Base-by-base conservation (phyloP, 2,113 vertebrate genomes). In the Eurypyga helias region DNA sequence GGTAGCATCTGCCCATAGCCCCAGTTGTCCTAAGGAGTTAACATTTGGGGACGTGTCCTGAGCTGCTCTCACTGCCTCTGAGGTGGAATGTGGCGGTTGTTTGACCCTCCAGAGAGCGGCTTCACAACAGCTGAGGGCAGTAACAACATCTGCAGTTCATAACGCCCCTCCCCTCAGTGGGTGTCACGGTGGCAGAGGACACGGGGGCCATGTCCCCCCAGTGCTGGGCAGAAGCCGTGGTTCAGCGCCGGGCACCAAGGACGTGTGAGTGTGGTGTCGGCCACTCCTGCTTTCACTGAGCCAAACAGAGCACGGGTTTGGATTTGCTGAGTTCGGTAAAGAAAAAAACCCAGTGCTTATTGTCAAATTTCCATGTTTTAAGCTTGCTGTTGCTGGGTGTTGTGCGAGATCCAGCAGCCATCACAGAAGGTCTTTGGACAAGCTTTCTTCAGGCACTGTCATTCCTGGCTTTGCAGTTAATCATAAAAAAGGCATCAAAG, bases 141-240 rank as follows among this genome's bases (percentile, higher is more conserved):
- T 14, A 62, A 28, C 4, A 71, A 51, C 89, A 94, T 60, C 89
- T 94, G 89, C 91, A 90, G 48, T 76, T 34, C 66, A 83, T 88
- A 79, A 67, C n/a, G 6, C 46, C 31, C 49, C 65, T 92, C 31
- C 78, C 24, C 2, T 0, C 13, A 11, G 43, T n/a, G 57, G 43
- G 17, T 73, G 79, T 65, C 70, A 12, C 0, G 0, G 69, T 11
- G 3, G 31, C 76, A 21, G 48, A 87, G 26, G 36, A 62, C 83
- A 80, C 43, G 0, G 0, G 67, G 28, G 16, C 67, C 0, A 0
- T 17, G 38, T 60, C 67, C 33, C 34, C 34, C 58, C 41, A 33
- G 1, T 0, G 0, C 64, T 11, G 71, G 45, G 54, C 0, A 0
- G 65, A 26, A 87, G 75, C 65, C 25, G 21, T 8, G 7, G 34